Evolutionary conservation across 2,888 invertebrate species (phyloP), one percentile per base, ranked within the genome.

Genomic region (Capitulum mitella): DNA sequence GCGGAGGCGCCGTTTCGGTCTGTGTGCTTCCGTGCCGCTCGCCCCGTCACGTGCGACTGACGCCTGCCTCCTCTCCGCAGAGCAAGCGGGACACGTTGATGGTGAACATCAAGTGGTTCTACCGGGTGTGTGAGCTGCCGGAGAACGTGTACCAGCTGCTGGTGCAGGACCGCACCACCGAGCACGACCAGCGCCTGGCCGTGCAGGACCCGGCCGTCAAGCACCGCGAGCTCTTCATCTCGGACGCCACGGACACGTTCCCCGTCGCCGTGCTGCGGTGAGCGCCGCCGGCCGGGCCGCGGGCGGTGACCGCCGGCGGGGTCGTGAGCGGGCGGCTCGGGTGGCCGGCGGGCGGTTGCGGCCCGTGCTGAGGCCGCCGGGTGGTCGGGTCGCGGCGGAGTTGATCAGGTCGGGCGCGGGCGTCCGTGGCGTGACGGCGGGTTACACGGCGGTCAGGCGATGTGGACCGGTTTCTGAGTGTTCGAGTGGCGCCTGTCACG

Each of bases 101-200:
- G 83, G 87, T 88, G 79, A 85, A 86, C 80, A 87, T 88, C 79
- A 87, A 87, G 83, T 88, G 88, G 86, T 89, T 87, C 83, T 89
- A 88, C 83, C 84, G 89, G 64, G 86, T 87, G 48, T 87, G 86
- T 79, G 88, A 89, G 83, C 87, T 89, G 61, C 88, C 88, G n/a
- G 88, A 88, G 80, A 86, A 85, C 54, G 87, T 87, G 10, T 87
- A 87, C 82, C 87, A 87, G 81, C 85, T 86, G 29, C 84, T 88
- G 34, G 84, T 86, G n/a, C 86, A 87, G 81, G 87, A 87, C 82
- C 82, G 87, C 78, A 84, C 85, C 82, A 83, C 83, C 54, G 86
- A 87, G 83, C 83, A 84, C 79, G 80, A 80, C 64, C 81, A 81
- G 78, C 74, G 80, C 14, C 76, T 81, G 61, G 81, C 81, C n/a